phyloP scores from a whole-genome alignment of 2,113 vertebrate genomes.

The Anolis carolinensis region DNA sequence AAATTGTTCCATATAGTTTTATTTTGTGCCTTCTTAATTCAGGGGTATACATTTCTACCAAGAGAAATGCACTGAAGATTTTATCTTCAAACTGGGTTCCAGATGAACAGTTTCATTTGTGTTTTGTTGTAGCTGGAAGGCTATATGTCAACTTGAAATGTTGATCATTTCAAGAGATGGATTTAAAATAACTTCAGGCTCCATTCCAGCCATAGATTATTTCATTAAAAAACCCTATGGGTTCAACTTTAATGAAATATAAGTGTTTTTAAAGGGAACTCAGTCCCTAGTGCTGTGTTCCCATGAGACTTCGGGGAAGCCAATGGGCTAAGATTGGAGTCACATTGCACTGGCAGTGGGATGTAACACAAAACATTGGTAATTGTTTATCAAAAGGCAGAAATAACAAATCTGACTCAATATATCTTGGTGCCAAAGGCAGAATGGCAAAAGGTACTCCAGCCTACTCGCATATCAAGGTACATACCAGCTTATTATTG shows the following conservation, averaged over 20 bases:
- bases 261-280: not conserved
- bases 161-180: slow-evolving; percentile 14
- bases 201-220: not conserved
- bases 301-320: not conserved
- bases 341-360: not conserved
- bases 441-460: no score
- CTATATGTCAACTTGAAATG: slow-evolving; percentile 21
- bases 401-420: not conserved
- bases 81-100: not conserved
- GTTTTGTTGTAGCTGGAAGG: slow-evolving; percentile 11
- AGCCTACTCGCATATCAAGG: no score
- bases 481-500: no score
- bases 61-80: not conserved
- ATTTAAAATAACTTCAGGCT: slow-evolving; percentile 15
- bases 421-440: no score
- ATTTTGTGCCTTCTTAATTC: slow-evolving; percentile 20
- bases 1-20: slow-evolving; percentile 17
- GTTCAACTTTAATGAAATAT: not conserved
- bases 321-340: not conserved
- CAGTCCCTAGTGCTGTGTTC: not conserved
- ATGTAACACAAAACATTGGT: not conserved
- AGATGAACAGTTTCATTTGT: slow-evolving; percentile 10
- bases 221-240: not conserved
- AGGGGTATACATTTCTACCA: slow-evolving; percentile 2
- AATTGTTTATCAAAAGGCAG: not conserved